These are phyloP conservation scores for Altica lythri DNA, from an alignment of 2,888 invertebrate species.

Conservation along the genomic window DNA sequence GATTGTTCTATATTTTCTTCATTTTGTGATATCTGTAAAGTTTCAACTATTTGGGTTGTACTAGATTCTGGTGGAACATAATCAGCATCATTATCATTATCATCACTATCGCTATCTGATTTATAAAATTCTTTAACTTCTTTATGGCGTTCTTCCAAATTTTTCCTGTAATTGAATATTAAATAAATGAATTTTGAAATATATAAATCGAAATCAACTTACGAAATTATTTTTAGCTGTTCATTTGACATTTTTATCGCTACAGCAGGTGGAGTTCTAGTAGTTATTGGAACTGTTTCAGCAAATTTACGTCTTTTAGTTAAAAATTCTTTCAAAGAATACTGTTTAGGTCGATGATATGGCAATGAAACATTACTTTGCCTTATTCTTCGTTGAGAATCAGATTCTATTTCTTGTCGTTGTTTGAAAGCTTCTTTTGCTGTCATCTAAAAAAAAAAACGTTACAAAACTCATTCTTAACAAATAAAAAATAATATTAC, in stretches of 20 bases:
- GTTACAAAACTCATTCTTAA: neutral
- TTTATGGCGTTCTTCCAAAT: slow-evolving; percentile 72
- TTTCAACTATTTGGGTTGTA: too few relatives aligned
- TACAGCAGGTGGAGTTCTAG: slow-evolving; percentile 55
- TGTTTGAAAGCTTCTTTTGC: slow-evolving; percentile 71
- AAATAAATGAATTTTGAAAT: slow-evolving; percentile 9
- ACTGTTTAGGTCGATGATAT: slow-evolving; percentile 83
- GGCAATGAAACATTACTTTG: slow-evolving; percentile 79
- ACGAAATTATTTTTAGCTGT: slow-evolving; percentile 69
- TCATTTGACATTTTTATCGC: slow-evolving; percentile 70
- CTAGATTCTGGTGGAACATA: slow-evolving; percentile 31
- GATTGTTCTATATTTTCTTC: too few relatives aligned
- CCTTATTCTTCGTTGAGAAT: slow-evolving; percentile 79
- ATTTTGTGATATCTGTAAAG: too few relatives aligned
- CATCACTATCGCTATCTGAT: slow-evolving; percentile 68
- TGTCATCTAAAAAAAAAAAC: slow-evolving; percentile 61
- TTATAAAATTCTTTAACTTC: slow-evolving; percentile 77
- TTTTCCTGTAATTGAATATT: slow-evolving; percentile 59
- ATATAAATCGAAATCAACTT: slow-evolving; percentile 51
- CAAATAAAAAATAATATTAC: slow-evolving; percentile 14
- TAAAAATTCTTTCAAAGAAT: slow-evolving; percentile 80
- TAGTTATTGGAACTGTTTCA: slow-evolving; percentile 50
- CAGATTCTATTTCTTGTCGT: slow-evolving; percentile 78
- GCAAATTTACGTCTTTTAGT: slow-evolving; percentile 59
- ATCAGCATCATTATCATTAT: slow-evolving; percentile 36